Base-by-base conservation (phyloP, 2,888 invertebrate species). In the Cryptus viduatorius region DNA sequence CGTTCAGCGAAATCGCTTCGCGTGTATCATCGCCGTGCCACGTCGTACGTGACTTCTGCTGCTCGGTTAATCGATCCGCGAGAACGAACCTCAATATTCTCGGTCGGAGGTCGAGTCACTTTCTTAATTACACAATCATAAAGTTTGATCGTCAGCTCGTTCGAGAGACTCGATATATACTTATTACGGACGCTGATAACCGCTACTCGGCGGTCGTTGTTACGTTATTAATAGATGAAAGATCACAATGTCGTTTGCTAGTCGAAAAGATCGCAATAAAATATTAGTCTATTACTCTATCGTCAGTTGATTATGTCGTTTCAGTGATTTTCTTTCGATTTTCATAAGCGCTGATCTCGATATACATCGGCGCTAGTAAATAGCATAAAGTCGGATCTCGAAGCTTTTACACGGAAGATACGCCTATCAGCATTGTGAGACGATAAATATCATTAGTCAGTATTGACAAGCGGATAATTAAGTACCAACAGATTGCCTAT, bases 51-150 rank as follows among this genome's bases (percentile, higher is more conserved):
- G 79, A 84, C 69, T 77, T 61, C 71, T 56, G 16, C 1, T 53
- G 48, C 53, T 64, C 46, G 29, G 44, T 65, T 61, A 59, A 81
- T 81, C 81, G 68, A 61, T 68, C 53, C 68, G 64, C 72, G 7
- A 48, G 48, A 31, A 61, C 48, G 19, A 46, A 68, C 50, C n/a
- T 69, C 31, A 69, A 65, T 29, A 75, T 81, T 44, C 65, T 44
- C 24, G 81, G 78, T 86, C 84, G 59, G 59, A 85, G 83, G 81
- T 85, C 83, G 64, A 72, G 59, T 61, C 79, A 81, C 82, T 86
- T 84, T 81, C 83, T 84, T 81, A 86, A 86, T 84, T 86, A 80
- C 76, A 84, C 42, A 44, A 48, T 42, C 61, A 82, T 79, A 86
- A 81, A 59, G 59, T 76, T 81, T 46, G 50, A 76, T 81, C 69